Evolutionary conservation across 64 coral and sea anemone genomes (phyloP), one percentile per base, ranked within the genome.

Genomic region (Porites australiensis): DNA sequence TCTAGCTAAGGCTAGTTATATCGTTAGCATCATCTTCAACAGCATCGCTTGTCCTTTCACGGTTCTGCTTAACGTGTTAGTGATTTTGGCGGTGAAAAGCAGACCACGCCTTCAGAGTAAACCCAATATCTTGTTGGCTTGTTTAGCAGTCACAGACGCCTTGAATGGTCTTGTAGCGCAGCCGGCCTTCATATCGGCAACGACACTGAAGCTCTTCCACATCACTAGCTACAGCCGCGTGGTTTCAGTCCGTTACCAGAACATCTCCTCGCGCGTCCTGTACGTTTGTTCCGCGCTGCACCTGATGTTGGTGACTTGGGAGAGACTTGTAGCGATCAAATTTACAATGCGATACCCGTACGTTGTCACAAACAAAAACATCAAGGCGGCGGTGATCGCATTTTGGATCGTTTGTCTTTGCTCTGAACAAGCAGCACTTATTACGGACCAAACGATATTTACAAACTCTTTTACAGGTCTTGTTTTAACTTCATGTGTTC

Each of bases 301-400:
- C 48, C 48, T 22, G 71, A 37, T 37, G 27, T 37, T 37, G 27
- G 27, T 37, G 27, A 37, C 27, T 37, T 37, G 0, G 27, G 27
- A 74, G 71, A 74, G 71, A 44, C 71, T 74, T 8, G 43, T 46
- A 74, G 71, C 71, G 4, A 74, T 74, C 71, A 74, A 46, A 23
- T 74, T 46, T 46, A 74, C 71, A 3, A 47, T 47, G 6, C 71
- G 48, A 15, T 74, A 74, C 43, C 37, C 71, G 11, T 74, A 43
- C 43, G 14, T 46, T 46, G 48, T 74, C 71, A 74, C 27, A 44
- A 44, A 13, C 7, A 45, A 45, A 13, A 74, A 74, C 43, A 74
- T 74, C 44, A 46, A 74, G 71, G 48, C 1, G 48, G 21, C 43
- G 44, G 71, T 46, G 10, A 12, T 23, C 37, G 44, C 27, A 8